Conservation (phyloP, 2,797 vertebrate genomes). For the Arnoldichthys spilopterus region DNA sequence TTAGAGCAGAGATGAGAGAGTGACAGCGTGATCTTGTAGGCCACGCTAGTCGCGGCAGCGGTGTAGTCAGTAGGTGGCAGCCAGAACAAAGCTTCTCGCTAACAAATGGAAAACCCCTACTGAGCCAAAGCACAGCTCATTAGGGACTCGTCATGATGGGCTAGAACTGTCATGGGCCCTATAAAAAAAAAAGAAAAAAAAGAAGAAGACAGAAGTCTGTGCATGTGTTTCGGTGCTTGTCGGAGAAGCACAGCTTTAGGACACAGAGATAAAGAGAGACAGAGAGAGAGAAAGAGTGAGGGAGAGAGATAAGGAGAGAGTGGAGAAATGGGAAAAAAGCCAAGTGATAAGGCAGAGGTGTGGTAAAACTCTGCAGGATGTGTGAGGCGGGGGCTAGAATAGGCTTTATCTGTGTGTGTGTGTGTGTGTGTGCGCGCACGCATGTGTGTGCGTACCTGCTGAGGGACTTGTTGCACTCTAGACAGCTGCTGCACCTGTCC, state of each 20-base stretch:
- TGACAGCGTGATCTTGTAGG: slow-evolving; percentile 3
- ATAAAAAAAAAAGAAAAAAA: neutral
- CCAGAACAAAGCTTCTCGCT: slow-evolving; percentile 35
- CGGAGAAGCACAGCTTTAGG: slow-evolving; percentile 9
- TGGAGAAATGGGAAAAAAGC: slow-evolving; percentile 6
- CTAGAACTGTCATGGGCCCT: slow-evolving; percentile 15
- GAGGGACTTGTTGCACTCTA: slow-evolving; percentile 90
- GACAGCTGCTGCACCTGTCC: slow-evolving; percentile 89
- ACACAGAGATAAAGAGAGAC: neutral
- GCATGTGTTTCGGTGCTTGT: slow-evolving; percentile 21
- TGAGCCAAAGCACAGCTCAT: slow-evolving; percentile 23
- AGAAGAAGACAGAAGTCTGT: neutral
- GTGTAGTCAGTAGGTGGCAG: slow-evolving; percentile 46
- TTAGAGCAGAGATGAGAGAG: neutral
- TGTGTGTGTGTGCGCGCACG: slow-evolving; percentile 33
- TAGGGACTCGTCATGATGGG: slow-evolving; percentile 37
- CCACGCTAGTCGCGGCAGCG: neutral
- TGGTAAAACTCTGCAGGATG: neutral
- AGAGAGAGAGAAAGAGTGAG: slow-evolving; percentile 16
- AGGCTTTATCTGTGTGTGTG: slow-evolving; percentile 65
- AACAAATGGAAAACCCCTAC: slow-evolving; percentile 27
- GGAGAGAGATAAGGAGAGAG: slow-evolving; percentile 23
- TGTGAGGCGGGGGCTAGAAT: slow-evolving; percentile 34
- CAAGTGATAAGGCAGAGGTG: neutral
- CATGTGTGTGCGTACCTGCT: slow-evolving; percentile 85